Conservation (phyloP, 1,140 invertebrate genomes). For the Xylocopa sonorina region DNA sequence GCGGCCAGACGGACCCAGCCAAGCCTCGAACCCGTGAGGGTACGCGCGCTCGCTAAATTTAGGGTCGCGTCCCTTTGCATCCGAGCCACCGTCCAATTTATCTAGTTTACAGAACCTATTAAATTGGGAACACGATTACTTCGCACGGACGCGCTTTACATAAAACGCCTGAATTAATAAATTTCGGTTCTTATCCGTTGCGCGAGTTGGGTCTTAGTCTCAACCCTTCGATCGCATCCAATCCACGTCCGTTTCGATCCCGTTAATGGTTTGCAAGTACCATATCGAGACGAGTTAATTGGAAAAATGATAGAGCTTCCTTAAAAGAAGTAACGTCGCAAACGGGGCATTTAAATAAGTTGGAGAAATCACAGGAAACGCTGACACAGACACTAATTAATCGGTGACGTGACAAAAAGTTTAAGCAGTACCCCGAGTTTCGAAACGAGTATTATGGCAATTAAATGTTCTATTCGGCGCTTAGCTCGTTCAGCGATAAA, state of each 20-base stretch:
- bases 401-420: background rate
- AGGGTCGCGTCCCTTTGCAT: conserved; percentile 69
- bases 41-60: conserved; percentile 68
- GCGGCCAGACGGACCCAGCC: conserved; percentile 48
- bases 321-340: too few species aligned
- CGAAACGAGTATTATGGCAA: background rate
- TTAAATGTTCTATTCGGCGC: background rate
- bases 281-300: too few species aligned
- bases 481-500: background rate
- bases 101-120: conserved; percentile 52
- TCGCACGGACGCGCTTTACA: conserved; percentile 10
- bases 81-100: conserved; percentile 59
- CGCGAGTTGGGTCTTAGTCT: too few species aligned
- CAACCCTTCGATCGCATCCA: too few species aligned
- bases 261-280: too few species aligned
- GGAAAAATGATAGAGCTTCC: too few species aligned
- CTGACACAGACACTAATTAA: background rate
- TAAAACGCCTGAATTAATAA: background rate
- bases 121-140: conserved; percentile 50
- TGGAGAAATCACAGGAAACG: too few species aligned
- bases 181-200: background rate
- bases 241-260: too few species aligned
- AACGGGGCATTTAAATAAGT: too few species aligned
- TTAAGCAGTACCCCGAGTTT: background rate
- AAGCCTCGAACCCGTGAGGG: too few species aligned